These are phyloP conservation scores for Leguminivora glycinivorella DNA, from an alignment of 1,140 invertebrate species.

Conservation along the genomic window DNA sequence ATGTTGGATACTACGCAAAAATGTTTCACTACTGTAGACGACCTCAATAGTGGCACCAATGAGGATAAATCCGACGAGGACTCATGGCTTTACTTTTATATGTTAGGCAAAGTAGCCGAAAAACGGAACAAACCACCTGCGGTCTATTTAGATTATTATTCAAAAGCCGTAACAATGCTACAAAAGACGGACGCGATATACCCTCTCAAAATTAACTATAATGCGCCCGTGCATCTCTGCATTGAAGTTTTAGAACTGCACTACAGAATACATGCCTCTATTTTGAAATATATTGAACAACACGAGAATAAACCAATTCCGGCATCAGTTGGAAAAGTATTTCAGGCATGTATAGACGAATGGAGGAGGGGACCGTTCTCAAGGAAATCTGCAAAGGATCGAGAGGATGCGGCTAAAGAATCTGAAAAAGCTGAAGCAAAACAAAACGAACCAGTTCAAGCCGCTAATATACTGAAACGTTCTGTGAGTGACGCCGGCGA, in stretches of 20 bases:
- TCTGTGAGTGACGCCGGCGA: constrained; percentile 70
- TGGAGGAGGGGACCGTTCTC: constrained; percentile 69
- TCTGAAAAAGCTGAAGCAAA: constrained; percentile 37
- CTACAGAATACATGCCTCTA: constrained; percentile 90
- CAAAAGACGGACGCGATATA: constrained; percentile 91
- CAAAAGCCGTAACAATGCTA: constrained; percentile 86
- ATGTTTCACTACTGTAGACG: constrained; percentile 87
- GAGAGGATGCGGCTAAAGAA: constrained; percentile 21
- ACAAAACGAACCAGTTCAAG: constrained; percentile 58
- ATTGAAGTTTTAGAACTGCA: constrained; percentile 95
- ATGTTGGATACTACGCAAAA: constrained; percentile 87
- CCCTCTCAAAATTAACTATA: constrained; percentile 92
- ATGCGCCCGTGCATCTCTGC: constrained; percentile 88
- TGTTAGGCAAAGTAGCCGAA: constrained; percentile 94
- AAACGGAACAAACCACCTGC: constrained; percentile 87
- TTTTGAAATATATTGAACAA: constrained; percentile 91
- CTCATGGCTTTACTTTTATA: constrained; percentile 94
- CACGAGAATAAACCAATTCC: constrained; percentile 79
- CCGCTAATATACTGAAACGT: constrained; percentile 70
- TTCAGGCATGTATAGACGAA: constrained; percentile 62
- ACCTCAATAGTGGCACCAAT: constrained; percentile 75
- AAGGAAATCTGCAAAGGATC: constrained; percentile 65
- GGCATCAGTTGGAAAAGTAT: constrained; percentile 69
- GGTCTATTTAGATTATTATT: constrained; percentile 89
- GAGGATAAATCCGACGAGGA: constrained; percentile 85